Base-by-base conservation (phyloP, 2,888 invertebrate genomes). In the Polyommatus iphigenia region DNA sequence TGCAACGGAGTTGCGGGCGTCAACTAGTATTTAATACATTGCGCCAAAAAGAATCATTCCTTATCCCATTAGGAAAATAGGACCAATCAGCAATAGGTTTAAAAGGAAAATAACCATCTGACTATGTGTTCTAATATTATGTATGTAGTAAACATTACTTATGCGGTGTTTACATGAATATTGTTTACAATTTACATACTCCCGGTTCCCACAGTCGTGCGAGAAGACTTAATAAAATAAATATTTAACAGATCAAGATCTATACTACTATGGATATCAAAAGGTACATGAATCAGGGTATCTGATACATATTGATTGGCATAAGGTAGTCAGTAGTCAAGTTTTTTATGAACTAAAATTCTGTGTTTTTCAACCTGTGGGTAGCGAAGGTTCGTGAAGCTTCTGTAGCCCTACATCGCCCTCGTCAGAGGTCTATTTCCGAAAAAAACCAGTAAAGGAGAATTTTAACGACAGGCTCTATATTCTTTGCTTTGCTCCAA, bases 191-290 rank as follows among this genome's bases (percentile, higher is more conserved):
- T 80, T 81, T 82, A 82, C 81, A 81, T 76, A 81, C 81, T 79
- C 81, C 80, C 82, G 80, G 90, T 93, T 93, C 93, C 92, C 93
- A 93, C 89, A 88, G 87, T 67, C 91, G 91, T 90, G 90, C 90
- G 90, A 92, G 90, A 88, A 85, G 85, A 87, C 89, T 85, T 90
- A 92, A 91, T 89, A 92, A 93, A 93, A 93, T 93, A 93, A 93
- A 93, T 93, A 92, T 93, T 90, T 90, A 91, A 89, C 90, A 89
- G 88, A 88, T 89, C 88, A 87, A 89, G 83, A 87, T 86, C 91
- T 92, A 90, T 87, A 82, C 15, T n/a, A 0, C 85, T 85, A 79
- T 78, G 78, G 29, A 76, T 41, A 76, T 20, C 46, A 62, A 29
- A 76, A 57, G 24, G 36, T 41, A 73, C 46, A 73, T 75, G 29